Percentiles rank a stretch among this genome's conserved stretches.
Evolutionary conservation across 1,140 invertebrate genomes (phyloP).

Genomic region (Cotesia chilonis): DNA sequence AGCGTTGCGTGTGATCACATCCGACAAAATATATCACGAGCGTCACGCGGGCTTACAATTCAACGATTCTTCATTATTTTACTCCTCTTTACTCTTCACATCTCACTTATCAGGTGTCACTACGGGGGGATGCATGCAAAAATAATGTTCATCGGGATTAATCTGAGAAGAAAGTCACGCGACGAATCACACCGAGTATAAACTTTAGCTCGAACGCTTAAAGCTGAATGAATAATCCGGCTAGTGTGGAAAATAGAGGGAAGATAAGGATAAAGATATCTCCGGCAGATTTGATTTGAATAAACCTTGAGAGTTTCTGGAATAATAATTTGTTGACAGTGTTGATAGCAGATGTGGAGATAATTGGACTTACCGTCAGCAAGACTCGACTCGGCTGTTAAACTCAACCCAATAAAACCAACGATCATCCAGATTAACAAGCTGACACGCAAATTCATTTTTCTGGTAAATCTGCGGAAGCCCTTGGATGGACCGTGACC

Average conservation of each 20-base stretch:
- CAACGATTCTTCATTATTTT: not conserved
- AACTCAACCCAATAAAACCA: conserved; percentile 27
- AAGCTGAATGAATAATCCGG: conserved; percentile 8
- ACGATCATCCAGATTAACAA: conserved; percentile 25
- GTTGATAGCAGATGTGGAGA: not conserved
- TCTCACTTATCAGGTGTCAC: not conserved
- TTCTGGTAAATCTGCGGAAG: conserved; percentile 8
- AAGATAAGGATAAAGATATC: not conserved
- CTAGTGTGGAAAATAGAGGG: too few relatives aligned
- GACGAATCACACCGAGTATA: not conserved
- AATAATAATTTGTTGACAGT: not conserved
- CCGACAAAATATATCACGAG: conserved; percentile 32
- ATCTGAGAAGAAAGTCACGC: not conserved
- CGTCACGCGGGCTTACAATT: conserved; percentile 25
- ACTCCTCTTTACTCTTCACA: not conserved
- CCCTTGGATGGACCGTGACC: not conserved
- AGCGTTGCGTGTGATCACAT: conserved; percentile 34
- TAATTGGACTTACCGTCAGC: conserved; percentile 23
- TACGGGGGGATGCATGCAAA: not conserved
- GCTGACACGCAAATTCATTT: conserved; percentile 15
- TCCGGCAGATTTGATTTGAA: not conserved
- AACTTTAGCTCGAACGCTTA: not conserved
- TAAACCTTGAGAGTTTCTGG: not conserved
- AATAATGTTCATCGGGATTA: not conserved
- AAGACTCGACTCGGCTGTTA: conserved; percentile 13